phyloP scores from a whole-genome alignment of 2,113 vertebrate species.

The Misgurnus mizolepis region DNA sequence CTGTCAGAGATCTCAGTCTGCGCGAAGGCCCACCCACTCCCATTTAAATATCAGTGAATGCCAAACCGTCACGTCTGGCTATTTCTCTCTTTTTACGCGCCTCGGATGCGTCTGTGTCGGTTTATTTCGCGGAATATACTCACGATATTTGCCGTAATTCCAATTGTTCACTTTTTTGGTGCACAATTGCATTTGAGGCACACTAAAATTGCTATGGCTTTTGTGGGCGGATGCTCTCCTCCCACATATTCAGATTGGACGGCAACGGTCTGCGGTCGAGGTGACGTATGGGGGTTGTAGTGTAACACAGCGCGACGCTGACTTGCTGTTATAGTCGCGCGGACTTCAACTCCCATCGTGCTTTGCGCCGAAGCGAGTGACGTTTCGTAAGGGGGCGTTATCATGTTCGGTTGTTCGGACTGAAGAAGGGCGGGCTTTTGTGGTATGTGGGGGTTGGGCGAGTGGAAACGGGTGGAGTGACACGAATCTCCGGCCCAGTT shows the following conservation, averaged over 20 bases:
- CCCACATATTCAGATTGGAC: conserved; percentile 82
- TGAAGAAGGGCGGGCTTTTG: conserved; percentile 71
- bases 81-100: conserved; percentile 51
- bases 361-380: neutral
- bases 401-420: conserved; percentile 74
- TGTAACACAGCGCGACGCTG: conserved; percentile 62
- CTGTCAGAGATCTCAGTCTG: conserved; percentile 71
- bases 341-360: conserved; percentile 71
- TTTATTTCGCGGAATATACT: conserved; percentile 53
- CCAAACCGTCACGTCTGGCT: conserved; percentile 58
- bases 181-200: conserved; percentile 68
- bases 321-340: conserved; percentile 8
- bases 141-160: conserved; percentile 57
- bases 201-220: conserved; percentile 71
- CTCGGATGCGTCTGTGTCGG: conserved; percentile 43
- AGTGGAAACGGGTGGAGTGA: conserved; percentile 69
- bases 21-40: conserved; percentile 77
- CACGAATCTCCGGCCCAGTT: conserved; percentile 34
- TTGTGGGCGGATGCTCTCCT: conserved; percentile 79
- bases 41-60: conserved; percentile 79
- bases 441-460: conserved; percentile 74
- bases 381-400: conserved; percentile 39
- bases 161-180: conserved; percentile 64
- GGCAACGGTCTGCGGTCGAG: conserved; percentile 67
- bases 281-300: conserved; percentile 80